Evolutionary conservation across 1,140 invertebrate genomes (phyloP).

Genomic region (Artemia franciscana): DNA sequence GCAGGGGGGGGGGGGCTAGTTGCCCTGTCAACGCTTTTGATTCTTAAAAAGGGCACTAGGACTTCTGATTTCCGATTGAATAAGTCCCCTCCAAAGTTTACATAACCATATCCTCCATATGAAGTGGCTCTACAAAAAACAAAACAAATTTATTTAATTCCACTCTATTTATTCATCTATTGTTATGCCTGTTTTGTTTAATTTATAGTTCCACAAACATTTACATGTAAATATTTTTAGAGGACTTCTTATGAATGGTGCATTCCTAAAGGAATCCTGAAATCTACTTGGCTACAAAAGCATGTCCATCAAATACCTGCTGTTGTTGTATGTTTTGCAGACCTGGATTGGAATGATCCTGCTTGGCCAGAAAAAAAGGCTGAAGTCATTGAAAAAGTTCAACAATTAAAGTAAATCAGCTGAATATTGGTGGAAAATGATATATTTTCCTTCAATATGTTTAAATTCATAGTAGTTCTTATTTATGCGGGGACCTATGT

Average conservation of each 20-base stretch:
- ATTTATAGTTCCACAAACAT: not conserved
- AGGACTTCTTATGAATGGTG: conserved; percentile 83
- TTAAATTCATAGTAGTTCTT: not conserved
- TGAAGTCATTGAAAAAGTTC: conserved; percentile 71
- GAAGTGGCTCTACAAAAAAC: not conserved
- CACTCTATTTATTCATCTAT: not conserved
- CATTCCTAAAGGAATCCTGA: conserved; percentile 83
- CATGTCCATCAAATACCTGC: conserved; percentile 72
- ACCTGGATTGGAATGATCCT: conserved; percentile 87
- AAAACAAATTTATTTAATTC: not conserved
- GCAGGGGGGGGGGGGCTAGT: too few species aligned
- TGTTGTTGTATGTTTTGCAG: conserved; percentile 80
- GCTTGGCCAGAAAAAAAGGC: conserved; percentile 81
- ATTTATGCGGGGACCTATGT: too few species aligned
- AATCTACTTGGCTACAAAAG: conserved; percentile 85
- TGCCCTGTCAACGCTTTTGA: too few species aligned
- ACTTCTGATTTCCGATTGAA: too few species aligned
- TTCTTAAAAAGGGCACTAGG: too few species aligned
- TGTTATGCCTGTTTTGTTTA: not conserved
- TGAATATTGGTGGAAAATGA: not conserved
- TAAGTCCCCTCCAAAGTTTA: too few species aligned
- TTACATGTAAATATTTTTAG: conserved; percentile 20
- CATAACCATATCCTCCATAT: too few species aligned
- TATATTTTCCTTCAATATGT: not conserved
- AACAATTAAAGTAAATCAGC: conserved; percentile 43